Evolutionary conservation across 1,140 invertebrate species (phyloP).

Genomic region (Listronotus oregonensis): DNA sequence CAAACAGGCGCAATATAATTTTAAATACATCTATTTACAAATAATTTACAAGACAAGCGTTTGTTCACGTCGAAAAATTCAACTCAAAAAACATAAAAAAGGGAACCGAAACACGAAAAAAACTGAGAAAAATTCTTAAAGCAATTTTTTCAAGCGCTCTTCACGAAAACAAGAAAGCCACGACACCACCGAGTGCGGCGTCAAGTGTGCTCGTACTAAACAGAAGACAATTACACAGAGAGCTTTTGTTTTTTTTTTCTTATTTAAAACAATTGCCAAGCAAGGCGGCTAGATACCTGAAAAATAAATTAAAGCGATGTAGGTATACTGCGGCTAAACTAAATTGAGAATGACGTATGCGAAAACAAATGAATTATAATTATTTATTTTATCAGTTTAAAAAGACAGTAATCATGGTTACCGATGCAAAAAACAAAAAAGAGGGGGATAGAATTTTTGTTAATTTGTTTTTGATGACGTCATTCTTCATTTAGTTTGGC

Average conservation of each 20-base stretch:
- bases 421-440: too few relatives aligned
- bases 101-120: background rate
- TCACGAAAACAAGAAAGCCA: constrained; percentile 3
- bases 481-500: too few relatives aligned
- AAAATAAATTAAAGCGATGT: background rate
- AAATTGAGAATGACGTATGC: too few relatives aligned
- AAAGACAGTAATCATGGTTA: too few relatives aligned
- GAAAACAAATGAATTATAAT: background rate
- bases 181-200: background rate
- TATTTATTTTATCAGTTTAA: too few relatives aligned
- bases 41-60: constrained; percentile 36
- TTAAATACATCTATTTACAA: constrained; percentile 37
- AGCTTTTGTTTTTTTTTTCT: constrained; percentile 6
- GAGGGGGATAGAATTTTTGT: background rate
- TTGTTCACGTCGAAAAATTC: background rate
- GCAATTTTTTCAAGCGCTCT: constrained; percentile 8
- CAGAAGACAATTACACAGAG: constrained; percentile 12
- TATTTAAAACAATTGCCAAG: constrained; percentile 2
- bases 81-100: constrained; percentile 15
- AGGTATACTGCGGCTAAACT: too few relatives aligned
- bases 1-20: constrained; percentile 24
- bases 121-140: background rate
- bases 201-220: constrained; percentile 7
- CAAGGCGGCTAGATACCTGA: background rate
- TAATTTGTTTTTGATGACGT: background rate